A percentile compares a stretch with the other conserved stretches of the same genome.
These are phyloP conservation scores for Dicentrarchus labrax DNA, from an alignment of 2,113 vertebrate genomes.

Conservation along the genomic window DNA sequence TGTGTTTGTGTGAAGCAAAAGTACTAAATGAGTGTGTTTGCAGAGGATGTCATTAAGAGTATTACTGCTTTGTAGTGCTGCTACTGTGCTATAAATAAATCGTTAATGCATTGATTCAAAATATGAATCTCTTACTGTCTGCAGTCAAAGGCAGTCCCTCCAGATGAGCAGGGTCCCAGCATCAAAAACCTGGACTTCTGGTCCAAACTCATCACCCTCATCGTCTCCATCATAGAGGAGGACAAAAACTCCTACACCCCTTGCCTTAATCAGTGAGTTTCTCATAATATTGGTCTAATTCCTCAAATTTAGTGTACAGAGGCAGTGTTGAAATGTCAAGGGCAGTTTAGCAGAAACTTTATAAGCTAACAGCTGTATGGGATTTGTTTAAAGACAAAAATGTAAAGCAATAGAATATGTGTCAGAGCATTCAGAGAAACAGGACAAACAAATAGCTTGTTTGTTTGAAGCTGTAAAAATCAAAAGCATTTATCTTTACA, in stretches of 20 bases:
- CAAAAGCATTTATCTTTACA: neutral
- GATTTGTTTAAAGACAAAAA: neutral
- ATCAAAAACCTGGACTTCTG: slow-evolving; percentile 98
- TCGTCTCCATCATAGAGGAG: slow-evolving; percentile 98
- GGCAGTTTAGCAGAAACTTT: neutral
- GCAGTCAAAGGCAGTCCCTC: slow-evolving; percentile 93
- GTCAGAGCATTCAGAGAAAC: neutral
- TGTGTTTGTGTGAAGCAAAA: slow-evolving; percentile 12
- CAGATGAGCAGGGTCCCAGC: slow-evolving; percentile 97
- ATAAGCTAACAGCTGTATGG: neutral
- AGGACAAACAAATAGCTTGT: neutral
- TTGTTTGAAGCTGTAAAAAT: slow-evolving; percentile 7
- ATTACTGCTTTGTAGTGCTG: neutral
- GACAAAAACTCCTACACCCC: slow-evolving; percentile 99
- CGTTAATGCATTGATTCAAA: neutral
- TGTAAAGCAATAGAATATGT: neutral
- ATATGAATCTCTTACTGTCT: slow-evolving; percentile 22
- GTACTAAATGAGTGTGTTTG: neutral
- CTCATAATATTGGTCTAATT: neutral
- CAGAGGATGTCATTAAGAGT: neutral
- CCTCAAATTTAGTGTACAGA: neutral
- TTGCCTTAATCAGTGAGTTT: slow-evolving; percentile 97
- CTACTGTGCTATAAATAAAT: neutral
- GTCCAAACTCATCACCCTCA: slow-evolving; percentile 98
- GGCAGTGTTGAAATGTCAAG: neutral